Base-by-base conservation (phyloP, 2,113 vertebrate species). In the Halichoeres trimaculatus region DNA sequence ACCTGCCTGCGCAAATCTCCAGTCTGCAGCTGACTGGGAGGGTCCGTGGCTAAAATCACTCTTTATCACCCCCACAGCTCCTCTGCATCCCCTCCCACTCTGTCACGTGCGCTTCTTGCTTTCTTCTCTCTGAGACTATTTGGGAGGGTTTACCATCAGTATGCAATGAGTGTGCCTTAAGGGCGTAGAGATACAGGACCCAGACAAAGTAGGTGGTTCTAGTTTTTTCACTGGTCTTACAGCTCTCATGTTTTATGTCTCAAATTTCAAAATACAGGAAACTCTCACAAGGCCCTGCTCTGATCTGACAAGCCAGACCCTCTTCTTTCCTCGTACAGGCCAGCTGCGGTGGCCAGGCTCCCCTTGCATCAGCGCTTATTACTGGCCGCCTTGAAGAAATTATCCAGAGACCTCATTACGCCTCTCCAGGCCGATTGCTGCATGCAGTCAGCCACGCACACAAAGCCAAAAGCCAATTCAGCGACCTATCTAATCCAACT, bases 1-100 rank as follows among this genome's bases (percentile, higher is more conserved):
- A 93, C 91, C 91, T 93, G 90, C 84, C 76, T 74, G 90, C 75
- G 68, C 89, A 85, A 87, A 90, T 86, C 85, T 83, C 70, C 41
- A 70, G 67, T 81, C 59, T 76, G 81, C 67, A 87, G 86, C 79
- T 85, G 88, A 90, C 72, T 83, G 81, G 87, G 86, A 90, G 89
- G 83, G 71, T 87, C 86, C 64, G 82, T 41, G 40, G 80, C 74
- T 86, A 79, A 48, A 76, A 83, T 84, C 81, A 40, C 60, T 85
- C 83, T 81, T 70, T 75, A 84, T 83, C 72, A 70, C 62, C 76
- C 78, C 84, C 84, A 65, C 71, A 83, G 74, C 66, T 20, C 45
- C 69, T 65, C 70, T 26, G 20, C 30, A 48, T 50, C 76, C 65
- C 83, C 89, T 86, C 86, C 85, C 80, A 67, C 74, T 78, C 38